Conservation (phyloP, 2,113 vertebrate species). For the Enhydra lutris region DNA sequence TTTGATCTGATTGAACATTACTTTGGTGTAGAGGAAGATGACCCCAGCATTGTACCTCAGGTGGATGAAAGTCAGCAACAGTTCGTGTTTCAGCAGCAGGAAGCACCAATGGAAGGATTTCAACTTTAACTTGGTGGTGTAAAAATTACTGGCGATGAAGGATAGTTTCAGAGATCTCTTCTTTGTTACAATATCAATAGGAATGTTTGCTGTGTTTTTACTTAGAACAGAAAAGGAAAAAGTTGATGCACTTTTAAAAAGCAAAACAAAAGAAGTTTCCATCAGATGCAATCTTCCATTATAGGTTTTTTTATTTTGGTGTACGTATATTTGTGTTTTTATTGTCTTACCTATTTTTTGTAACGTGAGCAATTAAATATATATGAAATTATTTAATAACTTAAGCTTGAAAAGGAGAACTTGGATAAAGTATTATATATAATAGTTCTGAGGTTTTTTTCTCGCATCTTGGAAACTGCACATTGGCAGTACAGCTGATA, state of each 20-base stretch:
- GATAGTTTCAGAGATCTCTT: slow-evolving; percentile 32
- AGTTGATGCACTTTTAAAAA: slow-evolving; percentile 78
- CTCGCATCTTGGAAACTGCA: slow-evolving; percentile 75
- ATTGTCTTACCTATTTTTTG: slow-evolving; percentile 73
- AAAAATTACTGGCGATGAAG: slow-evolving; percentile 43
- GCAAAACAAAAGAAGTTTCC: slow-evolving; percentile 58
- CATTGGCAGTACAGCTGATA: slow-evolving; percentile 76
- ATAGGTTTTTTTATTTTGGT: slow-evolving; percentile 33
- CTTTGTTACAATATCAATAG: slow-evolving; percentile 68
- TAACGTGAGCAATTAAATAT: slow-evolving; percentile 75
- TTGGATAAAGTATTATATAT: slow-evolving; percentile 72
- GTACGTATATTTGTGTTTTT: slow-evolving; percentile 74
- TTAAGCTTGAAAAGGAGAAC: slow-evolving; percentile 74
- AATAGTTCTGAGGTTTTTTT: slow-evolving; percentile 78
- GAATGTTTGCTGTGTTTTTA: slow-evolving; percentile 67
- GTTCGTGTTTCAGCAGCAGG: slow-evolving; percentile 93
- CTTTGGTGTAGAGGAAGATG: slow-evolving; percentile 93
- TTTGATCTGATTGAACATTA: slow-evolving; percentile 93
- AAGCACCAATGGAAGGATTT: slow-evolving; percentile 93
- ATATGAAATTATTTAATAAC: slow-evolving; percentile 77
- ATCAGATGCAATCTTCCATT: slow-evolving; percentile 73
- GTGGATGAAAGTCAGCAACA: slow-evolving; percentile 93
- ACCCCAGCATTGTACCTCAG: slow-evolving; percentile 90
- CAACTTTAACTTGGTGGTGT: slow-evolving; percentile 84
- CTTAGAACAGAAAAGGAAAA: slow-evolving; percentile 75